A percentile compares a stretch with the other conserved stretches of the same genome.
Evolutionary conservation across 2,888 invertebrate genomes (phyloP).

Genomic region (Euclidia mi): DNA sequence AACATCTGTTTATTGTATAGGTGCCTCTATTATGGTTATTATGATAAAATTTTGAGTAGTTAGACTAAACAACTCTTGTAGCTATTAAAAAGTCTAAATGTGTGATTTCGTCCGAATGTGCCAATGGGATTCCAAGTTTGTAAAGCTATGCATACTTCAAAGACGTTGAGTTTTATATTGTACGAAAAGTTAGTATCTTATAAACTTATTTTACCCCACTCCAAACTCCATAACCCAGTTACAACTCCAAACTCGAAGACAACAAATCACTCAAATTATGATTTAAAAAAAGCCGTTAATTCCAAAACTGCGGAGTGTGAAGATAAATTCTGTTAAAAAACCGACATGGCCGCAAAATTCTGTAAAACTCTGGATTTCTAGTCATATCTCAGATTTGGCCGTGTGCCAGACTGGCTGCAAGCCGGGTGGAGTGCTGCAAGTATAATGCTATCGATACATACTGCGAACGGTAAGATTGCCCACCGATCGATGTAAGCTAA

Average conservation of each 20-base stretch:
- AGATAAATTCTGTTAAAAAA: conserved; percentile 55
- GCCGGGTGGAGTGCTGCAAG: conserved; percentile 16
- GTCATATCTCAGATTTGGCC: conserved; percentile 61
- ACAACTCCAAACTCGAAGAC: conserved; percentile 4
- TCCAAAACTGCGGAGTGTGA: conserved; percentile 42
- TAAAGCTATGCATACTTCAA: too few relatives aligned
- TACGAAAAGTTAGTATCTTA: too few relatives aligned
- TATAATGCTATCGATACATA: conserved; percentile 26
- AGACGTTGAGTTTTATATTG: too few relatives aligned
- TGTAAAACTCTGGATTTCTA: conserved; percentile 50
- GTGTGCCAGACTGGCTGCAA: conserved; percentile 19
- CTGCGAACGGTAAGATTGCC: conserved; percentile 14
- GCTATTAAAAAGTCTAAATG: too few relatives aligned
- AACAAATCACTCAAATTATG: conserved; percentile 29
- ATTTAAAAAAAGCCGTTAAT: conserved; percentile 26
- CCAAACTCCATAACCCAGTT: neutral
- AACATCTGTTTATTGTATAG: too few relatives aligned
- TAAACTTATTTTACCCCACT: neutral
- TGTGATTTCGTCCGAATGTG: too few relatives aligned
- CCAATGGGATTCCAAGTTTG: too few relatives aligned
- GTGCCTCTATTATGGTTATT: too few relatives aligned
- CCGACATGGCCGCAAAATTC: conserved; percentile 48
- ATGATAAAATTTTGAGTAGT: too few relatives aligned
- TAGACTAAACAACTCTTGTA: too few relatives aligned
- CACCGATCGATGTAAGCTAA: conserved; percentile 5